phyloP scores from a whole-genome alignment of 2,113 vertebrate genomes.

The Chloebia gouldiae region DNA sequence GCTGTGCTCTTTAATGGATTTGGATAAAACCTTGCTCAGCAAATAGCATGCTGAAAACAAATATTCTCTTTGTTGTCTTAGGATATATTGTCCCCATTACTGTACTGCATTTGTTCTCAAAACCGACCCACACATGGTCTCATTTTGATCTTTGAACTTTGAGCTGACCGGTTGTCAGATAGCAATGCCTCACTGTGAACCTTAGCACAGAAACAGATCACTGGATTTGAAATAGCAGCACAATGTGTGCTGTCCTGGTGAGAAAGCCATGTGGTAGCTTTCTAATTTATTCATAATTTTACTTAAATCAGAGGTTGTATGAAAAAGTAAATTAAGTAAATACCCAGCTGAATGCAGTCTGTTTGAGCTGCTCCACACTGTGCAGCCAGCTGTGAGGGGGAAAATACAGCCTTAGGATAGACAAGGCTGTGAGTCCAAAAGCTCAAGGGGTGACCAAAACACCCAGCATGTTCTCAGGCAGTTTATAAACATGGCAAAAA shows the following conservation, averaged over 20 bases:
- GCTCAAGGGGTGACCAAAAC: background rate
- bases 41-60: constrained; percentile 14
- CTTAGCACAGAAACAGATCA: background rate
- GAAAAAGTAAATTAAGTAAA: constrained; percentile 42
- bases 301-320: background rate
- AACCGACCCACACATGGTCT: rapidly evolving
- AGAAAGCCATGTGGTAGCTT: background rate
- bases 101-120: background rate
- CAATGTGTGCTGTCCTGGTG: background rate
- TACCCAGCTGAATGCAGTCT: constrained; percentile 2
- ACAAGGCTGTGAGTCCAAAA: background rate
- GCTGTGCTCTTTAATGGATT: background rate
- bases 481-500: constrained; percentile 22
- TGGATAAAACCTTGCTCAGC: constrained; percentile 8
- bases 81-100: background rate
- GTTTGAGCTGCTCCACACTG: background rate
- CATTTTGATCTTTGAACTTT: constrained; percentile 21
- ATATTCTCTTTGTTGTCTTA: background rate
- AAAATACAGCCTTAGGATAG: background rate
- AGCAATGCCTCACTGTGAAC: background rate
- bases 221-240: background rate
- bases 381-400: background rate
- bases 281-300: constrained; percentile 33
- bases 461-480: background rate
- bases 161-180: background rate